phyloP scores from a whole-genome alignment of 2,797 vertebrate genomes.

The Lacerta viridis region DNA sequence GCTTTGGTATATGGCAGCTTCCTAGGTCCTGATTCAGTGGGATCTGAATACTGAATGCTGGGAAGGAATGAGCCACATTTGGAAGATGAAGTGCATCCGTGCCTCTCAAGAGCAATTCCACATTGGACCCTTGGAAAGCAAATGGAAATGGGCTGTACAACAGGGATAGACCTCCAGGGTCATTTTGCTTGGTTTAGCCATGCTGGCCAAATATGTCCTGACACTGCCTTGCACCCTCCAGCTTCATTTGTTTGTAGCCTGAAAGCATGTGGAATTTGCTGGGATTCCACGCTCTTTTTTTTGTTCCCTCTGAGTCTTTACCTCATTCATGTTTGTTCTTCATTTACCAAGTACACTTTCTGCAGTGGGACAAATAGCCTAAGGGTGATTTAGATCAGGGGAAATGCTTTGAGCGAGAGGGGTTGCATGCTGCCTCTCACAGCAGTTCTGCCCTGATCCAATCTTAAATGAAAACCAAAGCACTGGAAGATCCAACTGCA shows the following conservation, averaged over 20 bases:
- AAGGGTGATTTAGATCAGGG: neutral
- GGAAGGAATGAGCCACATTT: neutral
- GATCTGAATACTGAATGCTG: neutral
- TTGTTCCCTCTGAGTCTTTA: neutral
- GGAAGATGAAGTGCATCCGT: too few species aligned
- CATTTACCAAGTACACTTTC: neutral
- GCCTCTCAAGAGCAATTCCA: neutral
- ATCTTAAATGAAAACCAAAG: neutral
- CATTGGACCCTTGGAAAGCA: neutral
- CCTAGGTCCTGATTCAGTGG: neutral
- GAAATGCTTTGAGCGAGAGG: neutral
- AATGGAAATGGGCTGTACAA: neutral
- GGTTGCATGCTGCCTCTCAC: too few species aligned
- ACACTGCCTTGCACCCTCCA: neutral
- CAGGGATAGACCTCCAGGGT: neutral
- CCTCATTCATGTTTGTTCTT: neutral
- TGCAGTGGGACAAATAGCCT: neutral
- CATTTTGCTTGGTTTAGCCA: neutral
- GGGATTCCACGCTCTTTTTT: neutral
- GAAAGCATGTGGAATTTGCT: neutral
- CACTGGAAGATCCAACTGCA: neutral
- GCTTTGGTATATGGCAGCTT: neutral
- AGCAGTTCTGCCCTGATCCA: neutral
- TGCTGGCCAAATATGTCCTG: neutral
- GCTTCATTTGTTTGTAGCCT: neutral